Percentiles rank a stretch among this genome's conserved stretches.
phyloP scores from a whole-genome alignment of 2,888 invertebrate genomes.

The Caenorhabditis macrosperma region DNA sequence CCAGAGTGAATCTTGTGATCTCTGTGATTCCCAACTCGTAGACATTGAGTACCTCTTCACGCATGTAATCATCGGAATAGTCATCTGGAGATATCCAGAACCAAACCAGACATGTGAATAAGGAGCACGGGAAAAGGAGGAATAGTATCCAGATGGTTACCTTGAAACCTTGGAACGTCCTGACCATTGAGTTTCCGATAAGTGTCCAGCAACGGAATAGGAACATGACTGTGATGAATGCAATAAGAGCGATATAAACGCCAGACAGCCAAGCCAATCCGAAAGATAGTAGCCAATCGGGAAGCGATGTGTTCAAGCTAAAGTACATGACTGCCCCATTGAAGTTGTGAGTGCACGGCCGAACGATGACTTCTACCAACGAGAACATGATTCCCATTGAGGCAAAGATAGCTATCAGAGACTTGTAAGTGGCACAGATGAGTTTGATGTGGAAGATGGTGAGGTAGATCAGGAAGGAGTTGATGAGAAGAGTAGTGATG shows the following conservation, averaged over 20 bases:
- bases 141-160: background rate
- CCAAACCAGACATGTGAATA: background rate
- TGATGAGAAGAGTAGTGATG: background rate
- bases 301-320: background rate
- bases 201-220: background rate
- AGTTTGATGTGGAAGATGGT: slow-evolving; percentile 7
- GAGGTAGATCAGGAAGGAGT: too few relatives aligned
- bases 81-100: background rate
- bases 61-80: background rate
- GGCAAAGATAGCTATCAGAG: slow-evolving; percentile 1
- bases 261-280: background rate
- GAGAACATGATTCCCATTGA: background rate
- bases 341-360: background rate
- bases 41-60: background rate
- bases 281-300: background rate
- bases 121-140: background rate
- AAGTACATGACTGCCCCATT: background rate
- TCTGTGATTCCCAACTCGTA: background rate
- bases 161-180: background rate
- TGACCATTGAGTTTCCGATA: background rate
- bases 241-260: background rate
- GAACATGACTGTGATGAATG: background rate
- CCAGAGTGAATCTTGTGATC: background rate
- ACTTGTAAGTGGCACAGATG: background rate
- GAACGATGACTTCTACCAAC: background rate